These are phyloP conservation scores for Clamator glandarius DNA, from an alignment of 2,797 vertebrate genomes.

Conservation along the genomic window DNA sequence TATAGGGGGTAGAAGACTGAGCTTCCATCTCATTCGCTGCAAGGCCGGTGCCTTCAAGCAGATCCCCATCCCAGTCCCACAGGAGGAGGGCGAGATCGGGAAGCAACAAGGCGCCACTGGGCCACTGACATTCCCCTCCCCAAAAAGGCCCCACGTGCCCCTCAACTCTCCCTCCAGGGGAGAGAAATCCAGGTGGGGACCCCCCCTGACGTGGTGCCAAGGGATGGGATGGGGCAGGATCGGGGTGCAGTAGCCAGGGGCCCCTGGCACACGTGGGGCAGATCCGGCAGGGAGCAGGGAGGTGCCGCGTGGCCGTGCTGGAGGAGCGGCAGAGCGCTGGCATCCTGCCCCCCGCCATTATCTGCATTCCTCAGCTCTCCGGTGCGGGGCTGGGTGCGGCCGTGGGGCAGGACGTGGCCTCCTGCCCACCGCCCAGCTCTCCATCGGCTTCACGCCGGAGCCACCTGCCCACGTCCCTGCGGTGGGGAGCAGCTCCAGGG, in stretches of 20 bases:
- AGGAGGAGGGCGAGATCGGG: fast-evolving
- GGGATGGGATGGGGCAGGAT: neutral
- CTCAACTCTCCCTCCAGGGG: too few relatives aligned
- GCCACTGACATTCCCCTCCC: neutral
- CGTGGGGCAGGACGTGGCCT: constrained; percentile 71
- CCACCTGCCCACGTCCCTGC: fast-evolving
- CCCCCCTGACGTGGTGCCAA: too few relatives aligned
- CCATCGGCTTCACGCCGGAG: fast-evolving
- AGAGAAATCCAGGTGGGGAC: too few relatives aligned
- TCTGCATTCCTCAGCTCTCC: constrained; percentile 58
- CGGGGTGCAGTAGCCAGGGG: neutral
- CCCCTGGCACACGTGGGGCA: neutral
- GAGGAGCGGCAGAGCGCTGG: neutral
- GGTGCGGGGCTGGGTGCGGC: constrained; percentile 2
- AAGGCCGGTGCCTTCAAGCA: neutral
- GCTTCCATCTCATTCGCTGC: neutral
- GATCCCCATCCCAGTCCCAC: neutral
- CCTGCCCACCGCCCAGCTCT: constrained; percentile 70
- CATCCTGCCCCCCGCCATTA: constrained; percentile 58
- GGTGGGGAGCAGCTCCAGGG: fast-evolving
- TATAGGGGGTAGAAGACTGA: neutral
- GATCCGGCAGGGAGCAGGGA: neutral
- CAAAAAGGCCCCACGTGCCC: fast-evolving
- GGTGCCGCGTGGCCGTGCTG: neutral
- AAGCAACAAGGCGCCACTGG: fast-evolving